These are phyloP conservation scores for Cheilosia impressa DNA, from an alignment of 2,888 invertebrate species.

Conservation along the genomic window DNA sequence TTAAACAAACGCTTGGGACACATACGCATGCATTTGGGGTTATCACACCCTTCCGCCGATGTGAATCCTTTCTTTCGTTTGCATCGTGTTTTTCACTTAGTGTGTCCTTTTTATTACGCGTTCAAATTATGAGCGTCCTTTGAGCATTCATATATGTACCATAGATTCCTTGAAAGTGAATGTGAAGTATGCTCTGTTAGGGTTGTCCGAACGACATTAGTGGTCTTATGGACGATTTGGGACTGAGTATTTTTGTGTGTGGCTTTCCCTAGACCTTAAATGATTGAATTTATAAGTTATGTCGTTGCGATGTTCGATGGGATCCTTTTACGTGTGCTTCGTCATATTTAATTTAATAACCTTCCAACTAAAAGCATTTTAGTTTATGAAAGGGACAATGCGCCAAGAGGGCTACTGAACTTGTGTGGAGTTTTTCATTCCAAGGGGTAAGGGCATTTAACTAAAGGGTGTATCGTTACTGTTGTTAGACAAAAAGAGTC, in stretches of 20 bases:
- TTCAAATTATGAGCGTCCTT: slow-evolving; percentile 70
- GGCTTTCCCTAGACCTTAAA: slow-evolving; percentile 11
- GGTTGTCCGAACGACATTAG: slow-evolving; percentile 69
- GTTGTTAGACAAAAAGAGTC: background rate
- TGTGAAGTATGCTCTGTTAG: slow-evolving; percentile 47
- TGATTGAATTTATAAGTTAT: slow-evolving; percentile 70
- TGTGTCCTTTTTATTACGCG: slow-evolving; percentile 67
- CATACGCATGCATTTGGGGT: slow-evolving; percentile 45
- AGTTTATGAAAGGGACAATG: slow-evolving; percentile 12
- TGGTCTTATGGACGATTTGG: slow-evolving; percentile 69
- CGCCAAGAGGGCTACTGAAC: background rate
- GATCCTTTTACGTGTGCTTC: slow-evolving; percentile 27
- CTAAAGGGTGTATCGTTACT: background rate
- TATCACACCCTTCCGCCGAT: slow-evolving; percentile 71
- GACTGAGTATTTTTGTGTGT: slow-evolving; percentile 20
- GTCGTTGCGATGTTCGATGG: slow-evolving; percentile 32
- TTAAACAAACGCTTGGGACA: slow-evolving; percentile 70
- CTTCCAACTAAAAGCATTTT: slow-evolving; percentile 57
- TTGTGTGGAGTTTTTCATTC: background rate
- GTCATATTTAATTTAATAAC: slow-evolving; percentile 62
- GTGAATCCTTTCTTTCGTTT: slow-evolving; percentile 65
- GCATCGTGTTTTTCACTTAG: slow-evolving; percentile 52
- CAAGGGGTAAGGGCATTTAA: background rate
- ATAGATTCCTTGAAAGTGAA: slow-evolving; percentile 12
- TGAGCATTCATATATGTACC: slow-evolving; percentile 40